A percentile compares a stretch with the other conserved stretches of the same genome.
Evolutionary conservation across 2,113 vertebrate species (phyloP).

Genomic region (Zapornia atra): DNA sequence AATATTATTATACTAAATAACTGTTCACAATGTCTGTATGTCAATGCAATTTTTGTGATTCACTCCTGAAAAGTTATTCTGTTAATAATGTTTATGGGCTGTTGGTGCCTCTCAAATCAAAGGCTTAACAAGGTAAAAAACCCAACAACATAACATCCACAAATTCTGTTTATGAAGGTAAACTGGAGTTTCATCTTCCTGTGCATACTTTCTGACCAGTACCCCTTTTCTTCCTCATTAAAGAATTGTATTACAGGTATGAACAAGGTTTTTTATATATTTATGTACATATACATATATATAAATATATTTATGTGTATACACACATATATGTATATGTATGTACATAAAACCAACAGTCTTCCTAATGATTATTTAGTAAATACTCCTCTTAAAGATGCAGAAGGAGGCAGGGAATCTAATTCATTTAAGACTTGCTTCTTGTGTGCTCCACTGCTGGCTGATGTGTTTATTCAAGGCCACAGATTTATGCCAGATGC

Average conservation of each 20-base stretch:
- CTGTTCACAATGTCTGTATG: neutral
- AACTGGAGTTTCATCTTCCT: neutral
- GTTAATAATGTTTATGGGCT: neutral
- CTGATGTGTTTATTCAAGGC: neutral
- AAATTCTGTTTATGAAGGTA: neutral
- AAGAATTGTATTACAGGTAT: neutral
- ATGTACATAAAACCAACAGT: neutral
- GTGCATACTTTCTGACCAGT: neutral
- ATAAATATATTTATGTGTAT: neutral
- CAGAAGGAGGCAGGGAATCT: neutral
- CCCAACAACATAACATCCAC: neutral
- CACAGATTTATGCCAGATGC: neutral
- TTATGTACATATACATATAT: neutral
- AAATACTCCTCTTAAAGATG: neutral
- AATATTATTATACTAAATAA: neutral
- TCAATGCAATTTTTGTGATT: neutral
- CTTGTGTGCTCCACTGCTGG: neutral
- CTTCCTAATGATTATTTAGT: neutral
- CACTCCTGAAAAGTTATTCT: neutral
- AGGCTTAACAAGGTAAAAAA: neutral
- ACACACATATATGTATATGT: neutral
- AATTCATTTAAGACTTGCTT: neutral
- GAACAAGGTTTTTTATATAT: neutral
- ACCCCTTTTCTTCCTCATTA: neutral
- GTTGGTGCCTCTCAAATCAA: neutral